A percentile compares a stretch with the other conserved stretches of the same genome.
phyloP scores from a whole-genome alignment of 2,888 invertebrate species.

The Metopia argyrocephala region DNA sequence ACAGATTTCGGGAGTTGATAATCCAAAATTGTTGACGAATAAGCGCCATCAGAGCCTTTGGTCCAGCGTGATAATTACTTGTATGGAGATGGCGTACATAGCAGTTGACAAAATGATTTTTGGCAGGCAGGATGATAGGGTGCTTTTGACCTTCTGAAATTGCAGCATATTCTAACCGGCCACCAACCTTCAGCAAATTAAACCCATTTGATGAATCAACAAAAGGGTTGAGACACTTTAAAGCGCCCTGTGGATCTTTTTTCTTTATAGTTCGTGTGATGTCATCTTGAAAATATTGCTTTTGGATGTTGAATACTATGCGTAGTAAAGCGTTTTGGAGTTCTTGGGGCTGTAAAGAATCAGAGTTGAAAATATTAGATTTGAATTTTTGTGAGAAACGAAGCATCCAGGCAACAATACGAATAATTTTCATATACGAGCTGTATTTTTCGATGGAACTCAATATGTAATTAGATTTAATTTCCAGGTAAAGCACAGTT shows the following conservation, averaged over 20 bases:
- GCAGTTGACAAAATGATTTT: conserved; percentile 25
- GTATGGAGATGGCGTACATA: conserved; percentile 50
- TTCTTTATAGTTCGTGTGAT: not conserved
- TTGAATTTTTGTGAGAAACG: conserved; percentile 1
- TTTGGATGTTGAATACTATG: not conserved
- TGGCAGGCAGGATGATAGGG: conserved; percentile 31
- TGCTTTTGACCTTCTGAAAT: conserved; percentile 10
- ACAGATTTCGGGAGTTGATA: conserved; percentile 38
- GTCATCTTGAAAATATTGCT: not conserved
- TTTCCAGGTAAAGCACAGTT: not conserved
- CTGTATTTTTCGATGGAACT: conserved; percentile 13
- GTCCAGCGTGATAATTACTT: conserved; percentile 55
- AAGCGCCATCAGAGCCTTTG: conserved; percentile 49
- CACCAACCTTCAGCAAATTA: conserved; percentile 40
- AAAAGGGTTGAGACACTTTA: not conserved
- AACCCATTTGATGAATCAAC: not conserved
- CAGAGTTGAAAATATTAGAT: not conserved
- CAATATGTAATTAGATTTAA: conserved; percentile 8
- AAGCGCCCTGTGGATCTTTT: not conserved
- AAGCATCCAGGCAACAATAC: conserved; percentile 45
- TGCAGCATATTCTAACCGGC: conserved; percentile 27
- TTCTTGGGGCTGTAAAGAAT: not conserved
- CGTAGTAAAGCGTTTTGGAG: not conserved
- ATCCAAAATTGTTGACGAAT: conserved; percentile 52
- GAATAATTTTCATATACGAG: conserved; percentile 21